These are phyloP conservation scores for Nephrotoma appendiculata DNA, from an alignment of 2,888 invertebrate genomes.

Conservation along the genomic window DNA sequence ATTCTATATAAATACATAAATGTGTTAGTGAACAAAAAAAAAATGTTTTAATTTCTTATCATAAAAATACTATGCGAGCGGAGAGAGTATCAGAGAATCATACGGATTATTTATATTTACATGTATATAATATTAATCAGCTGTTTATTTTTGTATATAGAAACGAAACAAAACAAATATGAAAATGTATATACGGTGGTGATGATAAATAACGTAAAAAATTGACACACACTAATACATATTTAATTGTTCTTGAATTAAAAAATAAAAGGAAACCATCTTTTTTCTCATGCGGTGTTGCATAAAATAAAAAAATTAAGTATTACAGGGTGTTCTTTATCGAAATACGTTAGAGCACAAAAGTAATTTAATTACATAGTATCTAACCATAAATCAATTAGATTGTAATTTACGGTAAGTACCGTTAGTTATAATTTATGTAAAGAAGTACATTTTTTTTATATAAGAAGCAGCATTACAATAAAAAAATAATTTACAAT, in stretches of 20 bases:
- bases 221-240: neutral
- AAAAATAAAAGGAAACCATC: neutral
- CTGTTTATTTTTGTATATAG: neutral
- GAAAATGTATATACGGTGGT: neutral
- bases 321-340: neutral
- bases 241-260: neutral
- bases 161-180: neutral
- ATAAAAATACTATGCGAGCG: neutral
- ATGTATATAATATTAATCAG: neutral
- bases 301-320: neutral
- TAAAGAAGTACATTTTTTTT: neutral
- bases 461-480: neutral
- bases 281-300: neutral
- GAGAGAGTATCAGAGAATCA: neutral
- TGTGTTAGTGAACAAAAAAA: neutral
- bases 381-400: neutral
- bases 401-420: neutral
- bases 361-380: too few relatives aligned
- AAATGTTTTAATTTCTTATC: neutral
- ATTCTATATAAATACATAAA: neutral
- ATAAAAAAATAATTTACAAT: neutral
- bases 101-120: neutral
- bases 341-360: neutral
- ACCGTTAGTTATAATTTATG: neutral
- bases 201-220: neutral